A percentile compares a stretch with the other conserved stretches of the same genome.
Evolutionary conservation across 2,797 vertebrate genomes (phyloP).

Genomic region (Neostethus bicornis): DNA sequence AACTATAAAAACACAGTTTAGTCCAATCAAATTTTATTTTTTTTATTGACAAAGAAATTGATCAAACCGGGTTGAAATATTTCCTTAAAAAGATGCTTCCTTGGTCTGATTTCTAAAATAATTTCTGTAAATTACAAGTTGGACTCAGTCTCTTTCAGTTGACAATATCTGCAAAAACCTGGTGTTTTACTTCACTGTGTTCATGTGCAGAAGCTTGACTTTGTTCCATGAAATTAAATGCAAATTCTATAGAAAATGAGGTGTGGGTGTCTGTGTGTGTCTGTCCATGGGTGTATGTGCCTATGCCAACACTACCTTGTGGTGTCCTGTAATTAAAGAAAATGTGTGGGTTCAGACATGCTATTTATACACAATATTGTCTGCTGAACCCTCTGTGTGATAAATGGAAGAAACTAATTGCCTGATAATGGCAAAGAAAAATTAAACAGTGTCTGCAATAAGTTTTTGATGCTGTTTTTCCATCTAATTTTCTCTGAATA

Average conservation of each 20-base stretch:
- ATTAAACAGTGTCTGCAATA: conserved; percentile 25
- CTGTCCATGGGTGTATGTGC: conserved; percentile 8
- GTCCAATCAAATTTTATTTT: not conserved
- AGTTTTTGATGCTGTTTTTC: conserved; percentile 28
- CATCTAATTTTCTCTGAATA: conserved; percentile 37
- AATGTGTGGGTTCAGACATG: conserved; percentile 11
- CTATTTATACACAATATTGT: conserved; percentile 32
- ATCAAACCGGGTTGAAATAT: conserved; percentile 3
- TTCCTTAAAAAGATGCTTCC: conserved; percentile 16
- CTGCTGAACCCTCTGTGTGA: conserved; percentile 36
- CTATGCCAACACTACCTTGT: conserved; percentile 25
- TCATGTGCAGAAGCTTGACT: conserved; percentile 30
- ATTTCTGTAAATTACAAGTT: conserved; percentile 41
- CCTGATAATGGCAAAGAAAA: conserved; percentile 44
- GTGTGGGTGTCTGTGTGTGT: conserved; percentile 3
- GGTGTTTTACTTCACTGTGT: conserved; percentile 27
- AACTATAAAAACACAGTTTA: not conserved
- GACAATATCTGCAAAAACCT: conserved; percentile 39
- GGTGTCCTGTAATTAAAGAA: conserved; percentile 30
- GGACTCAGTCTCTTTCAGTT: conserved; percentile 28
- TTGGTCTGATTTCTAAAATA: conserved; percentile 22
- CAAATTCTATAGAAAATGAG: conserved; percentile 58
- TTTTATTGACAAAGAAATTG: conserved; percentile 4
- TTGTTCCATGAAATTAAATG: conserved; percentile 63
- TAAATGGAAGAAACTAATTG: conserved; percentile 59